Evolutionary conservation across 2,888 invertebrate species (phyloP), one percentile per base, ranked within the genome.

Genomic region (Empis livida): DNA sequence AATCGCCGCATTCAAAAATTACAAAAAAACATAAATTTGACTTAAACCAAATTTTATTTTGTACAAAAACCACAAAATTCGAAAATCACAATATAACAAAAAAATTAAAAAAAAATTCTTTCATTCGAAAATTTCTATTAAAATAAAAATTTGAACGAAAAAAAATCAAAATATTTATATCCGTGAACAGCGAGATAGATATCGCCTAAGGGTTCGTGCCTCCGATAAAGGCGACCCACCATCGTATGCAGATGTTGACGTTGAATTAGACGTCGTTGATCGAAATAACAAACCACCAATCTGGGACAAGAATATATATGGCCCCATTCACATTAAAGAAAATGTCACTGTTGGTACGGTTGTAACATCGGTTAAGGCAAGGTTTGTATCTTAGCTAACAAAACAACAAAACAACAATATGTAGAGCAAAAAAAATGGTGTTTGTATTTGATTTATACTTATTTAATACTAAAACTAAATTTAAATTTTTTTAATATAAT

Each of bases 311-410:
- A 83, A 81, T 77, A 82, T 89, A 78, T 92, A 93, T 82, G 91
- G 93, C 79, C 92, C 92, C 79, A 90, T 90, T 80, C 86, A 87
- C 84, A 89, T 93, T 82, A 87, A 85, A 82, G 93, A 94, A 86
- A 93, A 93, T 87, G 90, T 92, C 82, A 91, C 91, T 83, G 90
- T 93, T 82, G 92, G 93, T 83, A 91, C 91, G 77, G 87, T 89
- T 83, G 91, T 93, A 82, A 91, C 91, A 79, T 86, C 90, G 78
- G 87, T 93, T 77, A 92, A 92, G 85, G 93, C 93, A 80, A 91
- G 92, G 92, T 87, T 86, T 84, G 86, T 86, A 87, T 85, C 57
- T 72, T 64, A 55, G 56, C 54, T 49, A 42, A 52, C 45, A 53
- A 38, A 49, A 31, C 39, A 51, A 47, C 47, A 48, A 35, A 48